Conservation (phyloP, 64 coral and sea anemone genomes). For the Montipora capricornis region DNA sequence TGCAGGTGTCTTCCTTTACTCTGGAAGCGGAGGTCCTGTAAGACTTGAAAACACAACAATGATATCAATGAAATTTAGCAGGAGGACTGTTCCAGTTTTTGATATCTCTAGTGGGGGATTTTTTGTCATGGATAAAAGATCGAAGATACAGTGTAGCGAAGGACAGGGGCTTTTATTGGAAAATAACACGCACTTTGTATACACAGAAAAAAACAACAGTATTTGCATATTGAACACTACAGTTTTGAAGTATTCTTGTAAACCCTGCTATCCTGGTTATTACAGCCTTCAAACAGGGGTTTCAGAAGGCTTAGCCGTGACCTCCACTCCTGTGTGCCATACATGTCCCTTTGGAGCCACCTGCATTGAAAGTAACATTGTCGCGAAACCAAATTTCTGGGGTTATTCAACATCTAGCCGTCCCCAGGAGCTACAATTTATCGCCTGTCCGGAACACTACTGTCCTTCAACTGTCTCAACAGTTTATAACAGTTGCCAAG, state of each 20-base stretch:
- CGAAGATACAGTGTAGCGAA: slow-evolving; percentile 6
- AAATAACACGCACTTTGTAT: slow-evolving; percentile 13
- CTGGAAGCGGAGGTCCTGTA: background rate
- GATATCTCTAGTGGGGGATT: slow-evolving; percentile 33
- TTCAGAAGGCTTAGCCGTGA: too few species aligned
- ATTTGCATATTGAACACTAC: slow-evolving; percentile 10
- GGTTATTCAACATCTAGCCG: background rate
- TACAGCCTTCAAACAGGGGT: too few species aligned
- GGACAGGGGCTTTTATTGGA: slow-evolving; percentile 21
- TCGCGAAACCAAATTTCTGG: slow-evolving; percentile 50
- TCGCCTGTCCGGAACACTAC: slow-evolving; percentile 55
- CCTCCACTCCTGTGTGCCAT: too few species aligned
- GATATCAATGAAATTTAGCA: background rate
- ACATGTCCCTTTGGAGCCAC: background rate
- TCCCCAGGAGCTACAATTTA: slow-evolving; percentile 17
- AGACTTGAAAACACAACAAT: too few species aligned
- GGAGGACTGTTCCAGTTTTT: background rate
- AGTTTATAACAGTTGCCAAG: slow-evolving; percentile 21
- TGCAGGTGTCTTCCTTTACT: slow-evolving; percentile 14
- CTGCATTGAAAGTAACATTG: background rate
- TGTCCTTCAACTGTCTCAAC: background rate
- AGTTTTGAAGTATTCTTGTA: background rate
- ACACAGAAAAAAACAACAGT: background rate
- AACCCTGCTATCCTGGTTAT: background rate
- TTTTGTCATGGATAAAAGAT: slow-evolving; percentile 13